A percentile compares a stretch with the other conserved stretches of the same genome.
These are phyloP conservation scores for Andrena bicolor DNA, from an alignment of 2,888 invertebrate genomes.

Conservation along the genomic window DNA sequence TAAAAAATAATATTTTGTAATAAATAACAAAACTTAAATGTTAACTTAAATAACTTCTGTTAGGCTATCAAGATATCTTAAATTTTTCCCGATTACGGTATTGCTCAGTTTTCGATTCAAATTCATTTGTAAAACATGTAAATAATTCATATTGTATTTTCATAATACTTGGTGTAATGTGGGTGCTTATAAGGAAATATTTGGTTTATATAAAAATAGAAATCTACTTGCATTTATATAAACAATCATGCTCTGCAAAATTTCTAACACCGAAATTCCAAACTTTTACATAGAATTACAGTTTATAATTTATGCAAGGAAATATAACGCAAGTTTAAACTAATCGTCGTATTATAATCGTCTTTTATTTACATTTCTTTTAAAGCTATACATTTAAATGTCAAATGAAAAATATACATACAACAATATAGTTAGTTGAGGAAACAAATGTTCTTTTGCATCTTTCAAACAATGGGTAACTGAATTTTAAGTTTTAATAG, in stretches of 20 bases:
- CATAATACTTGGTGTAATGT: not conserved
- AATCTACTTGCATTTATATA: not conserved
- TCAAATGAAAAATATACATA: not conserved
- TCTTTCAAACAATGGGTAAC: constrained; percentile 10
- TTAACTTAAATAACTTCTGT: constrained; percentile 17
- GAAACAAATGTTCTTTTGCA: not conserved
- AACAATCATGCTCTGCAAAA: not conserved
- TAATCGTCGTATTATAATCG: constrained; percentile 14
- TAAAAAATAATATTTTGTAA: constrained; percentile 21
- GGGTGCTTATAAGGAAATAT: not conserved
- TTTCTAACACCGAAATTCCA: not conserved
- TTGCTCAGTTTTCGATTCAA: not conserved
- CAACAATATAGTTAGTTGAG: too few relatives aligned
- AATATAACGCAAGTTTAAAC: not conserved
- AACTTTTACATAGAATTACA: not conserved
- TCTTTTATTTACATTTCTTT: constrained; percentile 2
- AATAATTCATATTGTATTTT: constrained; percentile 5
- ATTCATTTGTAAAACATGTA: constrained; percentile 9
- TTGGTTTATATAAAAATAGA: constrained; percentile 6
- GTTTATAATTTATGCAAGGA: not conserved
- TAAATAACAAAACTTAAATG: constrained; percentile 19
- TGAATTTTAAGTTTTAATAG: not conserved
- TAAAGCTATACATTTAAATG: not conserved
- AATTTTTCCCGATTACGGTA: constrained; percentile 4
- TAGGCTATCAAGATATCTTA: constrained; percentile 30